Evolutionary conservation across 2,113 vertebrate species (phyloP).

Genomic region (Ictalurus punctatus): DNA sequence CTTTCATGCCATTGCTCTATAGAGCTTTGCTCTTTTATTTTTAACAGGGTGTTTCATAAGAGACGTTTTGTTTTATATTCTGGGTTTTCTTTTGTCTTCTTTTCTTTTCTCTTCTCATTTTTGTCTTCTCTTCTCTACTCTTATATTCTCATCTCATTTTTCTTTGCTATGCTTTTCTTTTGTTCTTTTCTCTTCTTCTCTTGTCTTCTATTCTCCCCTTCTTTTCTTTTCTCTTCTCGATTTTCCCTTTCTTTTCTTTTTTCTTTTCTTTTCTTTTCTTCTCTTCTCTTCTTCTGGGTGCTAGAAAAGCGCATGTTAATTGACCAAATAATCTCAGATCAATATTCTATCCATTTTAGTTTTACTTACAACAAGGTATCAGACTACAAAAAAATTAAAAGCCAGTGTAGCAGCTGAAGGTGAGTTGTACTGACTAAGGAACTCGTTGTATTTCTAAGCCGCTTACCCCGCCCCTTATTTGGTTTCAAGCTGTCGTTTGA

Average conservation of each 20-base stretch:
- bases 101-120: no score
- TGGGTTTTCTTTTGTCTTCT: not conserved
- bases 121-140: no score
- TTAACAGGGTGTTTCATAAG: not conserved
- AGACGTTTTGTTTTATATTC: not conserved
- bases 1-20: not conserved
- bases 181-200: no score
- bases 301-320: not conserved
- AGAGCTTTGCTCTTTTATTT: not conserved
- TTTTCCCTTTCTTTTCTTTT: no score
- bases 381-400: not conserved
- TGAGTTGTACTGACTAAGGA: not conserved
- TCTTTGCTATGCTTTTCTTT: no score
- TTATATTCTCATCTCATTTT: no score
- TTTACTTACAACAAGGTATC: not conserved
- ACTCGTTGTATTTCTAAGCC: not conserved
- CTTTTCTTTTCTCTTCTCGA: no score
- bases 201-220: no score
- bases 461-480: not conserved
- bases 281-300: not conserved
- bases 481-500: not conserved
- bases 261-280: no score
- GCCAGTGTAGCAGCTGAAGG: not conserved
- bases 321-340: not conserved
- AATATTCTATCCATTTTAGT: not conserved